A percentile compares a stretch with the other conserved stretches of the same genome.
phyloP scores from a whole-genome alignment of 2,113 vertebrate species.

The Alosa alosa region DNA sequence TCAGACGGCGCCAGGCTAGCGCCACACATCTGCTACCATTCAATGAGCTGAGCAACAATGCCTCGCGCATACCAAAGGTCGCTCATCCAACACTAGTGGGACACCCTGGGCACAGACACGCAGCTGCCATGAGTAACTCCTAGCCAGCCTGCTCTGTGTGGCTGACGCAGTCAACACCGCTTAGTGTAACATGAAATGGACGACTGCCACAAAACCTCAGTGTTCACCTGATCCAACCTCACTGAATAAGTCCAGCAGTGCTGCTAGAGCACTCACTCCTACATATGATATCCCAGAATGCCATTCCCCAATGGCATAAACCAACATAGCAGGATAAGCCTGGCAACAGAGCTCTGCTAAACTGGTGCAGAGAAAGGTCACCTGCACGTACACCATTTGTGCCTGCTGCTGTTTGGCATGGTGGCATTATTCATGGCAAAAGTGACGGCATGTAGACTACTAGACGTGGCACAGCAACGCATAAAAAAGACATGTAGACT shows the following conservation, averaged over 20 bases:
- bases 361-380: neutral
- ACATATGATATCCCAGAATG: neutral
- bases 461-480: neutral
- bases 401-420: neutral
- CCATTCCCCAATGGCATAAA: neutral
- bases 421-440: neutral
- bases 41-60: neutral
- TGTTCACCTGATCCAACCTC: neutral
- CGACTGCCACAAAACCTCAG: neutral
- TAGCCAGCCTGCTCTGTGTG: neutral
- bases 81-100: neutral
- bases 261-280: neutral
- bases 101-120: neutral
- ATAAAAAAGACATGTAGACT: neutral
- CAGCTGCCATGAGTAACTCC: neutral
- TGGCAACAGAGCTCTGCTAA: neutral
- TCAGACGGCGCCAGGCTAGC: neutral
- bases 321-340: neutral
- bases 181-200: slow-evolving; percentile 29
- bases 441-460: neutral
- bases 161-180: slow-evolving; percentile 31
- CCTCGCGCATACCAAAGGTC: neutral
- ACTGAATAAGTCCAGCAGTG: neutral
- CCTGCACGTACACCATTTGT: neutral
- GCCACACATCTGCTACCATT: neutral